Evolutionary conservation across 2,797 vertebrate species (phyloP).

Genomic region (Crypturellus tataupa): DNA sequence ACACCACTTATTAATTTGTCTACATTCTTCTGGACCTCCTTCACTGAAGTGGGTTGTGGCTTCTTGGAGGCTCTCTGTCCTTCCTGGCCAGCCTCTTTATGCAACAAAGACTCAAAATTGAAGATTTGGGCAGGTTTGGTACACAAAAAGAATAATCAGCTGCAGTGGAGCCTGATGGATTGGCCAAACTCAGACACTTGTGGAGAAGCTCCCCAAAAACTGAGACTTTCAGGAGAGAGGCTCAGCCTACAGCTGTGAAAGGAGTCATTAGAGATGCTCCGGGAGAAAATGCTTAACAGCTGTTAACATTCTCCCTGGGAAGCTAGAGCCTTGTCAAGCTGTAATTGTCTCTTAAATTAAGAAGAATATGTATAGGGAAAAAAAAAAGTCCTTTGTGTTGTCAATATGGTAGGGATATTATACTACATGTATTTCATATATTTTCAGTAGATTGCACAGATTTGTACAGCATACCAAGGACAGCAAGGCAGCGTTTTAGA

Average conservation of each 20-base stretch:
- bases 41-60: neutral
- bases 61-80: neutral
- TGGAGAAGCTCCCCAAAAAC: neutral
- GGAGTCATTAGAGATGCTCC: neutral
- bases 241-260: neutral
- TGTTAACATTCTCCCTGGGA: neutral
- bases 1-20: neutral
- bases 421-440: neutral
- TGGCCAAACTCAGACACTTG: neutral
- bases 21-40: neutral
- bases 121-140: neutral
- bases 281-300: neutral
- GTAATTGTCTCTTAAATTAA: neutral
- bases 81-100: neutral
- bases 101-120: neutral
- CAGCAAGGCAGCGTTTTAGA: neutral
- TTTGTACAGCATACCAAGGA: neutral
- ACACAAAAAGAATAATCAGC: neutral
- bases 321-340: neutral
- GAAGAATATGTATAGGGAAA: neutral
- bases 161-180: neutral
- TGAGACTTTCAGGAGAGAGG: neutral
- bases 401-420: neutral
- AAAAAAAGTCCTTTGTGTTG: neutral
- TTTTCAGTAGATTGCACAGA: neutral